Evolutionary conservation across 2,113 vertebrate genomes (phyloP), one percentile per base, ranked within the genome.

Genomic region (Phainopepla nitens): DNA sequence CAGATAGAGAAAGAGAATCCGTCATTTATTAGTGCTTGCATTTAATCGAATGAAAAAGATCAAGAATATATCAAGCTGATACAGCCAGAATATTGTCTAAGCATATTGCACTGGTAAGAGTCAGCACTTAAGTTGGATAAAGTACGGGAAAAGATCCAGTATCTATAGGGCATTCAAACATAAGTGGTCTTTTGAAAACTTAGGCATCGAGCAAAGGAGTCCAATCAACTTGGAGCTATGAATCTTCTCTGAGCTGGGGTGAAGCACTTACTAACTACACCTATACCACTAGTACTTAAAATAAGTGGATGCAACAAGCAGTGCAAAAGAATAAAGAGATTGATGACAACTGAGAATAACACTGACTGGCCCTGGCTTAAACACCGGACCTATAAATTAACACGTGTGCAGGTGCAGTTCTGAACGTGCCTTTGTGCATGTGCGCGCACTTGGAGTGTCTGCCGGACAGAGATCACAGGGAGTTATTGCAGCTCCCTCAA

Each of bases 381-480:
- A 54, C 49, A 23, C 47, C 35, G 49, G 72, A 39, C 86, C 78
- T 51, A 77, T 82, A 94, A 87, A 87, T 90, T 70, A 81, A 36
- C 50, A 27, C 2, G 15, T 28, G 58, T 86, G 75, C 93, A 94
- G 87, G 95, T 88, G 93, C 68, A 88, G 7, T 47, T 57, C 68
- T 36, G 65, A 86, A 86, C 14, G n/a, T 80, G 90, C 79, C 77
- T 83, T 54, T 78, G 81, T 85, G 82, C 90, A 79, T n/a, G 65
- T 76, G 73, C 0, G 0, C 2, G 19, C 45, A 25, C 21, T 2
- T 62, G 64, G 39, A 3, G 51, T 5, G 64, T 41, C 79, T 92
- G 93, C 82, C 90, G 90, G 84, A 64, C 62, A 27, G 44, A 69
- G 72, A 89, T 82, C 70, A 68, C 42, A 49, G 70, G 57, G 35